phyloP scores from a whole-genome alignment of 1,140 invertebrate genomes.

The Drosophila pseudoobscura region DNA sequence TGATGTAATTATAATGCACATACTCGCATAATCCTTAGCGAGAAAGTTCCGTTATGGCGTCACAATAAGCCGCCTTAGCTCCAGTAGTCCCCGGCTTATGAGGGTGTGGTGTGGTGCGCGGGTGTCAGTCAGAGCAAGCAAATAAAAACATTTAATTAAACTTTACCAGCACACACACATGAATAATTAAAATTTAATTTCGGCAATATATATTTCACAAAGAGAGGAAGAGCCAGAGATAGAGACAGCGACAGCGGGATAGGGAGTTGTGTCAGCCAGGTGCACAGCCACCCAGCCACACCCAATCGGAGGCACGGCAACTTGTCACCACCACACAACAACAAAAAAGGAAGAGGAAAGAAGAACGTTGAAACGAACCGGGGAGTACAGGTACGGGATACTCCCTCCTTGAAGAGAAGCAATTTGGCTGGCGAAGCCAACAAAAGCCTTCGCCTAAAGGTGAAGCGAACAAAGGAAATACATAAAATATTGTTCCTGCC shows the following conservation, averaged over 20 bases:
- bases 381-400: too few relatives aligned
- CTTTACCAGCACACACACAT: slow-evolving; percentile 73
- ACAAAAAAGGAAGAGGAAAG: slow-evolving; percentile 9
- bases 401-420: slow-evolving; percentile 15
- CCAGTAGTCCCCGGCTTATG: neutral
- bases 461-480: slow-evolving; percentile 49
- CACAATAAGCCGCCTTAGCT: slow-evolving; percentile 52
- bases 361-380: neutral
- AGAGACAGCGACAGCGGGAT: neutral
- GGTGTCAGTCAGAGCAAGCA: slow-evolving; percentile 20
- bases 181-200: slow-evolving; percentile 81
- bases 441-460: slow-evolving; percentile 49
- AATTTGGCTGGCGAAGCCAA: slow-evolving; percentile 55
- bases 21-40: slow-evolving; percentile 54
- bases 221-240: neutral
- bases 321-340: slow-evolving; percentile 43
- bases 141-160: slow-evolving; percentile 80
- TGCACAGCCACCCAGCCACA: neutral
- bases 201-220: slow-evolving; percentile 70
- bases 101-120: too few relatives aligned
- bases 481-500: slow-evolving; percentile 42
- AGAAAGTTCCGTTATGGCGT: slow-evolving; percentile 52
- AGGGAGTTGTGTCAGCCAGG: too few relatives aligned
- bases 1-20: slow-evolving; percentile 65
- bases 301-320: slow-evolving; percentile 40